Conservation (phyloP, 1,140 invertebrate species). For the Drosophila mauritiana region DNA sequence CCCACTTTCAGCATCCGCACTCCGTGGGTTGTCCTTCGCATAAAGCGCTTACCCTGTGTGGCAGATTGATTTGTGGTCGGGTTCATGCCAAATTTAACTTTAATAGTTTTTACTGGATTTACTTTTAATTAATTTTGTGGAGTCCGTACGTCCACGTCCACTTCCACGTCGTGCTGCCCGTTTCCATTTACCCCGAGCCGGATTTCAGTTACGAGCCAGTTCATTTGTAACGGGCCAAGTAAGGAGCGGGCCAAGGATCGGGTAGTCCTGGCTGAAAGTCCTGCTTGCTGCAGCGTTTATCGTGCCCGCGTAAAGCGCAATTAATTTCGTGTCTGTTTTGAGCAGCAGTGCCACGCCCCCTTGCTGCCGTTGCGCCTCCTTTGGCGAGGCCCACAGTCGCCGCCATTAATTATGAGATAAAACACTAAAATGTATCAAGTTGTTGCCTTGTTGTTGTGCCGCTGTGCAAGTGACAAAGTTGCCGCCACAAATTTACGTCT, state of each 20-base stretch:
- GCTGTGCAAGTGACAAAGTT: slow-evolving; percentile 68
- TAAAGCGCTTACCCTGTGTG: slow-evolving; percentile 74
- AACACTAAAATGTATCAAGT: slow-evolving; percentile 83
- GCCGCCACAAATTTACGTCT: slow-evolving; percentile 74
- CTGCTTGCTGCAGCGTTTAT: slow-evolving; percentile 59
- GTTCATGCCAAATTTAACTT: slow-evolving; percentile 82
- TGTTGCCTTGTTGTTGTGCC: slow-evolving; percentile 50
- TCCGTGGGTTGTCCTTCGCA: slow-evolving; percentile 8
- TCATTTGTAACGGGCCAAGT: slow-evolving; percentile 71
- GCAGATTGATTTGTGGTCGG: slow-evolving; percentile 81
- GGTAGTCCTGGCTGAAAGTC: slow-evolving; percentile 8
- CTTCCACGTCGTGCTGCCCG: not conserved
- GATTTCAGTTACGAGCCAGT: slow-evolving; percentile 64
- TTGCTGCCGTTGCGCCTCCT: slow-evolving; percentile 3
- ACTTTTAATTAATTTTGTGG: slow-evolving; percentile 80
- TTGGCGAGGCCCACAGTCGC: slow-evolving; percentile 39
- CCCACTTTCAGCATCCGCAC: slow-evolving; percentile 5
- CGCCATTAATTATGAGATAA: slow-evolving; percentile 82
- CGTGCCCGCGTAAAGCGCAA: slow-evolving; percentile 78
- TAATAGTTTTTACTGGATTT: slow-evolving; percentile 82
- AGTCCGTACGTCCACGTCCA: slow-evolving; percentile 11
- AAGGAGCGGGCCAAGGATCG: slow-evolving; percentile 17
- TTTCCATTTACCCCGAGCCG: slow-evolving; percentile 8
- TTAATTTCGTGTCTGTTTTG: slow-evolving; percentile 79
- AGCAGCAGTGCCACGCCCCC: slow-evolving; percentile 61